Base-by-base conservation (phyloP, 2,113 vertebrate genomes). In the Nannobrachium achirus region DNA sequence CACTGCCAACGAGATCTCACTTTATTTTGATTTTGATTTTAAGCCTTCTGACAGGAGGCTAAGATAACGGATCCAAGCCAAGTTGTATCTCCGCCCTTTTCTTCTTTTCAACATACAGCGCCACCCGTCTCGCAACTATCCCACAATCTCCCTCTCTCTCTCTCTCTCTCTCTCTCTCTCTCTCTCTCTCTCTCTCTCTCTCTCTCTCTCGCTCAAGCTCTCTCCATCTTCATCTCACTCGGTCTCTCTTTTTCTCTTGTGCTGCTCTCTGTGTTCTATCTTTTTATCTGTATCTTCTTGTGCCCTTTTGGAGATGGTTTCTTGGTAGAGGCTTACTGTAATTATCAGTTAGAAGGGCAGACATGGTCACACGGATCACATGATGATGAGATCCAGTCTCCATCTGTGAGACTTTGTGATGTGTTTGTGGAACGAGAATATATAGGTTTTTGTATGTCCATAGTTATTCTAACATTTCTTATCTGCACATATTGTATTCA, bases 21-120 rank as follows among this genome's bases (percentile, higher is more conserved):
- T 89, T 91, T 88, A 88, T 90, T 83, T 88, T 90, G 87, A 88
- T 92, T 91, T 90, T 91, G 89, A 91, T 91, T 92, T 89, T 83
- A 88, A 89, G 89, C 90, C 85, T 72, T 81, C 85, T 90, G 88
- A 93, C 92, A 91, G 80, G 78, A 84, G 82, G 87, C 71, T 68
- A 66, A 88, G 91, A 93, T 93, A 92, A 92, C 89, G 65, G 71
- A 90, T 91, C 88, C 85, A 90, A 91, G 88, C 84, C 76, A 80
- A 80, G 71, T 86, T 81, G 78, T 78, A 62, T 25, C 45, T 16
- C 20, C 60, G 25, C 25, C 19, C 20, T 48, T 14, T 38, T 1
- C 9, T 41, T 39, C 38, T 19, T 45, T 71, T 68, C 10, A 77
- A 61, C 71, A 10, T 44, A 19, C 40, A 10, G 38, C 69, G 13